Evolutionary conservation across 2,888 invertebrate genomes (phyloP).

Genomic region (Caenorhabditis doughertyi): DNA sequence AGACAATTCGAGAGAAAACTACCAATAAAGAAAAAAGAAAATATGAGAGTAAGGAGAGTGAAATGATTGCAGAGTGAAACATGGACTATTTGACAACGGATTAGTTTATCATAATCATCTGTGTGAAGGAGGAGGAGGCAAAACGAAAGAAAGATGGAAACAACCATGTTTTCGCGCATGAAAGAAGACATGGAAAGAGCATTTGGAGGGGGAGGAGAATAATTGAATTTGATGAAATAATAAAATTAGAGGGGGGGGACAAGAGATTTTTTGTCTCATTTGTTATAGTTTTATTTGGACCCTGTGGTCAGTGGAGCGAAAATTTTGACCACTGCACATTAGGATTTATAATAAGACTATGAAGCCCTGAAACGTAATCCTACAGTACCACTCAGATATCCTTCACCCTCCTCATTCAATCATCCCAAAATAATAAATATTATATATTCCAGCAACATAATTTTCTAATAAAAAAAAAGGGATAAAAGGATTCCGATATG

Average conservation of each 20-base stretch:
- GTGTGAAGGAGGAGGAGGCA: conserved; percentile 16
- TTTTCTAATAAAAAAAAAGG: background rate
- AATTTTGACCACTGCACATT: conserved; percentile 1
- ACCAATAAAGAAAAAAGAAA: background rate
- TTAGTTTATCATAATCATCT: conserved; percentile 57
- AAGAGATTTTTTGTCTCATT: background rate
- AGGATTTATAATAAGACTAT: background rate
- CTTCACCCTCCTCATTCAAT: background rate
- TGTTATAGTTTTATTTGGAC: background rate
- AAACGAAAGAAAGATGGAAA: conserved; percentile 3
- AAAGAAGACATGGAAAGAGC: conserved; percentile 6
- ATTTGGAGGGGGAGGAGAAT: background rate
- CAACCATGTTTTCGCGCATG: conserved; percentile 33
- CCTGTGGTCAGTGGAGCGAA: conserved; percentile 16
- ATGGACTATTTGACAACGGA: conserved; percentile 52
- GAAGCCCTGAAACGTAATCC: no score
- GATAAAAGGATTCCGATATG: background rate
- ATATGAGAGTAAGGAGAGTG: background rate
- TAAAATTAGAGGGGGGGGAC: conserved; percentile 1
- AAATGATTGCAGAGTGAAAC: conserved; percentile 46
- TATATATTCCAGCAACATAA: background rate
- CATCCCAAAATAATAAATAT: background rate
- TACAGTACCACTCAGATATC: no score
- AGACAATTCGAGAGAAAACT: background rate
- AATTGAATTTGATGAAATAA: conserved; percentile 26